Base-by-base conservation (phyloP, 2,888 invertebrate species). In the Lepidonotus clava region DNA sequence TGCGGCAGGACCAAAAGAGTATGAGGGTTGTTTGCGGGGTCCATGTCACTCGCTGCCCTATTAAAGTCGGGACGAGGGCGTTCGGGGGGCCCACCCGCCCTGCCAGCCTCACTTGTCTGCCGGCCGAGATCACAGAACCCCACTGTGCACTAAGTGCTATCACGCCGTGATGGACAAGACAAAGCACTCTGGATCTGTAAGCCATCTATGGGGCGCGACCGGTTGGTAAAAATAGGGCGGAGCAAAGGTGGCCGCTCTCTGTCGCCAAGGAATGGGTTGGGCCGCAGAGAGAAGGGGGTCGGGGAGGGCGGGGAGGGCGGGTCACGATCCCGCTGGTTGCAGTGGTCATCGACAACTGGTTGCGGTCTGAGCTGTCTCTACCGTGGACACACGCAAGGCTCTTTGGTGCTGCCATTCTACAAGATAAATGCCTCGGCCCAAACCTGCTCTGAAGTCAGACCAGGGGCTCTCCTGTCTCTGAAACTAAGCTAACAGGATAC, bases 111-210 rank as follows among this genome's bases (percentile, higher is more conserved):
- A 61, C 61, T 61, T 61, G 61, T 32, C 61, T 61, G 61, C 61
- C 61, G 21, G 36, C 34, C 38, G 76, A 76, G 76, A 76, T 76
- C 76, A 76, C 40, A 76, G 76, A 38, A 11, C 21, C 40, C n/a
- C 38, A 38, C 4, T n/a, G 21, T 21, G 76, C 40, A 76, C 76
- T 76, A 76, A 76, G 76, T 76, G 76, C 76, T 40, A 76, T 40
- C 76, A 76, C 40, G 40, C 76, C 18, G 76, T 36, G 76, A 76
- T 40, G 76, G 76, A 76, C 76, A 76, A 76, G 76, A 40, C 76
- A 76, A 76, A 76, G 76, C 76, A 76, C 76, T 76, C 40, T 11
- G 76, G 76, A 40, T 61, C 61, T 61, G 61, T 61, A 61, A 61
- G 61, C 61, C 61, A 61, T 61, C 61, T 61, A 32, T 61, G 61